These are phyloP conservation scores for Brachionus koreanus DNA, from an alignment of 1,140 invertebrate genomes.

Conservation along the genomic window DNA sequence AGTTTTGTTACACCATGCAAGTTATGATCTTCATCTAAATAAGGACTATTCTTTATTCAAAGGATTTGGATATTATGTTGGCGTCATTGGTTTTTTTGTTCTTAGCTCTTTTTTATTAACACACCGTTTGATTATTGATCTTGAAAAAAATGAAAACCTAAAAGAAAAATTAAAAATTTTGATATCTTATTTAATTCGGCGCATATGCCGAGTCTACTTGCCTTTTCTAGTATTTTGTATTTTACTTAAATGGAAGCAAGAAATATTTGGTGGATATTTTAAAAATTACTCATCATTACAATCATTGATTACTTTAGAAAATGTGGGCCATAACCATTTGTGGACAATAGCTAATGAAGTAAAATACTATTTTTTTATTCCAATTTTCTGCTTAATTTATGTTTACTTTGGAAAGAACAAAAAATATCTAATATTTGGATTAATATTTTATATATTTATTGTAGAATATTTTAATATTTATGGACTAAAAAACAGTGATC, in stretches of 20 bases:
- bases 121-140: background rate
- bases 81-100: conserved; percentile 14
- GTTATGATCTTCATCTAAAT: background rate
- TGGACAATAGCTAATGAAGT: background rate
- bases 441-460: background rate
- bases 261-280: conserved; percentile 8
- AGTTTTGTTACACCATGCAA: background rate
- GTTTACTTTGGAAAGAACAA: background rate
- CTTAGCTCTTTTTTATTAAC: conserved; percentile 6
- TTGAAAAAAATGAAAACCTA: background rate
- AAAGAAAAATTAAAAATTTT: background rate
- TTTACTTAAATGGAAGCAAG: background rate
- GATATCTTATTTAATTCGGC: background rate
- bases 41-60: background rate
- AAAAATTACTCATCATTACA: background rate
- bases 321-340: background rate
- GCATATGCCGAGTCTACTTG: background rate
- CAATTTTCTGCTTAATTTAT: background rate
- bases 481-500: background rate
- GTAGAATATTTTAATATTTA: background rate
- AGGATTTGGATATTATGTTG: conserved; percentile 16
- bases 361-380: conserved; percentile 32
- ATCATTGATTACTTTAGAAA: background rate
- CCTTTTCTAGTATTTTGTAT: background rate
- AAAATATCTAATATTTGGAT: background rate